These are phyloP conservation scores for Aphelinus atriplicis DNA, from an alignment of 1,140 invertebrate genomes.

Conservation along the genomic window DNA sequence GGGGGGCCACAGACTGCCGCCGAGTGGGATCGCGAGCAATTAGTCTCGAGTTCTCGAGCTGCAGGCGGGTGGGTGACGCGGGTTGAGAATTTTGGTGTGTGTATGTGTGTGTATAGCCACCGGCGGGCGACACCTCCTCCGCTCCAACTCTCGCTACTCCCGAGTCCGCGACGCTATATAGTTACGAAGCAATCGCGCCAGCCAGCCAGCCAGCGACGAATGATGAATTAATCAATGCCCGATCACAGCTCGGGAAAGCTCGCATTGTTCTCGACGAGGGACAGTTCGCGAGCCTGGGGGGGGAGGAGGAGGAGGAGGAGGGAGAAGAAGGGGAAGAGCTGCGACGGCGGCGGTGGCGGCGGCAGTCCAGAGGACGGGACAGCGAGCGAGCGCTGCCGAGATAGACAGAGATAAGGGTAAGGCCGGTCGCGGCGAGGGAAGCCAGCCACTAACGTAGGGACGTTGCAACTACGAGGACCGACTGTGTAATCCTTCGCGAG, in stretches of 20 bases:
- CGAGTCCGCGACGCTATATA: background rate
- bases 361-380: background rate
- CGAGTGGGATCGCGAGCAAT: too few species aligned
- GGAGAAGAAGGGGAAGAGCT: background rate
- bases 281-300: background rate
- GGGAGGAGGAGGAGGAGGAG: background rate
- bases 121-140: background rate
- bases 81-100: too few species aligned
- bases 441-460: too few species aligned
- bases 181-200: too few species aligned
- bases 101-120: too few species aligned
- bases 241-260: constrained; percentile 24
- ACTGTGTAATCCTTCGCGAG: constrained; percentile 42
- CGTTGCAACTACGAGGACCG: constrained; percentile 18
- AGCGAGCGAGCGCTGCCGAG: too few species aligned
- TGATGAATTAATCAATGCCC: constrained; percentile 39
- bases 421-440: too few species aligned
- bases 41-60: too few species aligned
- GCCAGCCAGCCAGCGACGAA: constrained; percentile 4
- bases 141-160: constrained; percentile 7
- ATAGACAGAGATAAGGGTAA: constrained; percentile 1
- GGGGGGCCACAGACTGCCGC: too few species aligned
- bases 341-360: background rate
- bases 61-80: too few species aligned
- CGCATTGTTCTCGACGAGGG: constrained; percentile 27